phyloP scores from a whole-genome alignment of 2,797 vertebrate species.

The Mus minutoides region DNA sequence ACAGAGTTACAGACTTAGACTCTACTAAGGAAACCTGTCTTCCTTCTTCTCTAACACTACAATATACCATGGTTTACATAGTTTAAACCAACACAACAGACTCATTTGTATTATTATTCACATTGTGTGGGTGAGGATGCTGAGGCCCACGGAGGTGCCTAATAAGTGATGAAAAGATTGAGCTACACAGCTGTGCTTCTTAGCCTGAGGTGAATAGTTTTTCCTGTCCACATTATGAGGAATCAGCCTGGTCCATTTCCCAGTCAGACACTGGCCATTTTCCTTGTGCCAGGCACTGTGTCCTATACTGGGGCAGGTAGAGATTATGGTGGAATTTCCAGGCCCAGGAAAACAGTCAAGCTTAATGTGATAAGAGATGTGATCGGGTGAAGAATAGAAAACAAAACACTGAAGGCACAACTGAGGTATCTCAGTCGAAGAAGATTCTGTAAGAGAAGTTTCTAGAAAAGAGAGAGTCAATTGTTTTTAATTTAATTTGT shows the following conservation, averaged over 20 bases:
- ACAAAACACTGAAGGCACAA: neutral
- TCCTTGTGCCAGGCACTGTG: neutral
- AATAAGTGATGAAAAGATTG: neutral
- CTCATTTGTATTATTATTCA: neutral
- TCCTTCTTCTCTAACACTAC: neutral
- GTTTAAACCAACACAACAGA: neutral
- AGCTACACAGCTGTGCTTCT: neutral
- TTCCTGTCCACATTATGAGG: neutral
- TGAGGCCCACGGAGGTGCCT: neutral
- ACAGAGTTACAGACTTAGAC: neutral
- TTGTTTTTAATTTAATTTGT: neutral
- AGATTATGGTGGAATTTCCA: neutral
- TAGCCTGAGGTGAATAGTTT: slow-evolving; percentile 21
- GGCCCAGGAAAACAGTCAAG: neutral
- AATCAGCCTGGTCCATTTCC: neutral
- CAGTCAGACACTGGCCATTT: neutral
- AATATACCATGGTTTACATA: neutral
- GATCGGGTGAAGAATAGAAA: neutral
- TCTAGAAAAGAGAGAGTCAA: slow-evolving; percentile 5
- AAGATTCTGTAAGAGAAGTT: slow-evolving; percentile 15
- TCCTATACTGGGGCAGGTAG: neutral
- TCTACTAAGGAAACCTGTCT: neutral
- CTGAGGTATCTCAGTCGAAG: neutral
- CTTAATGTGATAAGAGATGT: neutral
- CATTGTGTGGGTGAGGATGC: neutral